These are phyloP conservation scores for Rattus rattus DNA, from an alignment of 2,113 vertebrate species.

Conservation along the genomic window DNA sequence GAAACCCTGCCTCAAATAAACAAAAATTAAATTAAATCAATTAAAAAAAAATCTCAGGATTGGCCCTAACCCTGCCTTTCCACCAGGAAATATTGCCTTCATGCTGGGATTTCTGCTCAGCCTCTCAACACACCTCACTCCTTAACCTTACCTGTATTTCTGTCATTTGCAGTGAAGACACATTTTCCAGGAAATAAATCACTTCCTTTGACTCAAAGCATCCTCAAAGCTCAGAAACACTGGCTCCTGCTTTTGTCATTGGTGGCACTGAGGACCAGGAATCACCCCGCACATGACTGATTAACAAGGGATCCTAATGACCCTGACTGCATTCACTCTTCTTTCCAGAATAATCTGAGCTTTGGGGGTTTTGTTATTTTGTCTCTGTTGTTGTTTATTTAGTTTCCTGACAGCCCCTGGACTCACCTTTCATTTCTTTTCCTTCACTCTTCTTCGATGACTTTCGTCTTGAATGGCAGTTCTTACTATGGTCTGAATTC, in stretches of 20 bases:
- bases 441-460: neutral
- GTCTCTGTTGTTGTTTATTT: neutral
- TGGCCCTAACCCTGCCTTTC: neutral
- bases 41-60: neutral
- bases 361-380: neutral
- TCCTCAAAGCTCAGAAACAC: neutral
- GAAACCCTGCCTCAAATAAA: neutral
- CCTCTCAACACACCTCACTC: neutral
- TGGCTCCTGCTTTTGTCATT: neutral
- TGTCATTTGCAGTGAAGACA: neutral
- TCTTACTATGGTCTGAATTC: neutral
- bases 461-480: neutral
- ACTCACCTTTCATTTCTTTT: neutral
- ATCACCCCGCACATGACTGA: neutral
- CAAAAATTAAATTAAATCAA: neutral
- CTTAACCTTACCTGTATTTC: neutral
- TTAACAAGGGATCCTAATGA: neutral
- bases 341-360: neutral
- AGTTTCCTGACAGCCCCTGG: neutral
- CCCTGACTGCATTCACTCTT: neutral
- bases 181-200: neutral
- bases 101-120: neutral
- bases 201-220: neutral
- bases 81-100: neutral
- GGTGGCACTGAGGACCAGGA: neutral